These are phyloP conservation scores for Ianthella basta DNA, from an alignment of 37 sponge, comb jelly and placozoan genomes.

Conservation along the genomic window DNA sequence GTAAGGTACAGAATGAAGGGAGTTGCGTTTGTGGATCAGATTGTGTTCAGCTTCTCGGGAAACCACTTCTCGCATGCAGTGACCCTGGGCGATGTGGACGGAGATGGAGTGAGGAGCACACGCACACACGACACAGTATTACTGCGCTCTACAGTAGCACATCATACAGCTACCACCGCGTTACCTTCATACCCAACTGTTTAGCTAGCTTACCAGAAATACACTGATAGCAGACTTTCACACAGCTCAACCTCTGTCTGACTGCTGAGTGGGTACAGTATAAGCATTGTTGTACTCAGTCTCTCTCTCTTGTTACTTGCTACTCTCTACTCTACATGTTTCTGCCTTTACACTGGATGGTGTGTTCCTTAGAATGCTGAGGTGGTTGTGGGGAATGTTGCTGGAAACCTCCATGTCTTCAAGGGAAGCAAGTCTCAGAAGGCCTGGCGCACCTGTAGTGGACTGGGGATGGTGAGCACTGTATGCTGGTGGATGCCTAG, in stretches of 20 bases:
- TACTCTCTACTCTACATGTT: no score
- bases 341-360: neutral
- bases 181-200: no score
- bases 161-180: no score
- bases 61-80: conserved; percentile 89
- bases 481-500: no score
- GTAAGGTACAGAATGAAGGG: conserved; percentile 43
- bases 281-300: no score
- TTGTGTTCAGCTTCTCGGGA: conserved; percentile 77
- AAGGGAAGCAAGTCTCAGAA: conserved; percentile 57
- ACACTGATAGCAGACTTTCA: no score
- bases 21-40: conserved; percentile 78
- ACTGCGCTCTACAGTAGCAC: no score
- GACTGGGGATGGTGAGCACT: conserved; percentile 75
- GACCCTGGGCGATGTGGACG: conserved; percentile 82
- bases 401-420: conserved; percentile 73
- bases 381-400: conserved; percentile 75
- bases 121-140: no score
- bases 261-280: no score
- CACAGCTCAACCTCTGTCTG: no score
- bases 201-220: no score
- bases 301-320: no score
- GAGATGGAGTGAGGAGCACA: conserved; percentile 77
- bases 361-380: conserved; percentile 60
- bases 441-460: conserved; percentile 64